Percentiles rank a stretch among this genome's conserved stretches.
Conservation (phyloP, 2,113 vertebrate species). For the Malurus cyaneus region DNA sequence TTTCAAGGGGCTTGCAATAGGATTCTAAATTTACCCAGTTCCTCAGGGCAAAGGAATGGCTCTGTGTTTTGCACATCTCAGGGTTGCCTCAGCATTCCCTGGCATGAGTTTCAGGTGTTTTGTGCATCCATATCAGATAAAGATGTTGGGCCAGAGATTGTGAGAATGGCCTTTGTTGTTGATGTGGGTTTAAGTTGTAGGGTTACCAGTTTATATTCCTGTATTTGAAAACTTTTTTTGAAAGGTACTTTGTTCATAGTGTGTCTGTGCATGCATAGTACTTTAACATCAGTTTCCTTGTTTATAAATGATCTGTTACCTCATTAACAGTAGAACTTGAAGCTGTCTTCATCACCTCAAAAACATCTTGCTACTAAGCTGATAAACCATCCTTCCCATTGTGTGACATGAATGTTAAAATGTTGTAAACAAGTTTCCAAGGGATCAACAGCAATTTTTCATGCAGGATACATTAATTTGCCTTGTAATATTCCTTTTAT, state of each 20-base stretch:
- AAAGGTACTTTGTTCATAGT: neutral
- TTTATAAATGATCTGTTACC: neutral
- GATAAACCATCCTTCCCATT: slow-evolving; percentile 4
- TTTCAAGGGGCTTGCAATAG: neutral
- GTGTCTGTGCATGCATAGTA: neutral
- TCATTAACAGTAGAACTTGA: neutral
- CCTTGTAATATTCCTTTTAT: slow-evolving; percentile 60
- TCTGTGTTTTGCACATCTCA: neutral
- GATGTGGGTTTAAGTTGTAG: neutral
- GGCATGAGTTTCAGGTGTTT: neutral
- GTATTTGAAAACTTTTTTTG: neutral
- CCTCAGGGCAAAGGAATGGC: neutral
- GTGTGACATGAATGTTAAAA: slow-evolving; percentile 29
- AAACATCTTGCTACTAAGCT: neutral
- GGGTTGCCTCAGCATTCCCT: neutral
- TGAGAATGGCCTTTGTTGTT: fast-evolving
- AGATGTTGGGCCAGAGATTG: neutral
- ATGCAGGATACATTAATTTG: slow-evolving; percentile 66
- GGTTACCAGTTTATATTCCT: neutral
- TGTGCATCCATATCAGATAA: neutral
- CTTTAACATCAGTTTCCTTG: neutral
- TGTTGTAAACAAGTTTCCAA: slow-evolving; percentile 6
- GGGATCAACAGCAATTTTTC: slow-evolving; percentile 17
- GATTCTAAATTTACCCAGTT: neutral
- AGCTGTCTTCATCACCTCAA: neutral